These are phyloP conservation scores for Trachelus tabidus DNA, from an alignment of 2,888 invertebrate genomes.

Conservation along the genomic window DNA sequence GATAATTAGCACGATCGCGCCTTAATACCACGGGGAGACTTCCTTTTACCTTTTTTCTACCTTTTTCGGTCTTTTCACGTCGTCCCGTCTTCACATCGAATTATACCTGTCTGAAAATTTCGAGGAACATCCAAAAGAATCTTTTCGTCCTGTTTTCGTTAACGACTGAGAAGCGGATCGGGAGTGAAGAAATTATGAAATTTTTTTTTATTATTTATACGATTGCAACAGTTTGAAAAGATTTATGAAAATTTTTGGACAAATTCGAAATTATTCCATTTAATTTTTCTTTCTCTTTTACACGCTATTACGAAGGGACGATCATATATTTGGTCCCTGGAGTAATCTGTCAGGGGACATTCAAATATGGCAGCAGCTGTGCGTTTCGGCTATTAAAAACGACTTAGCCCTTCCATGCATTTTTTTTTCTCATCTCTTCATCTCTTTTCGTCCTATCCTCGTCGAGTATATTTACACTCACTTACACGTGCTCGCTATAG, in stretches of 20 bases:
- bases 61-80: no score
- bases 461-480: slow-evolving; percentile 11
- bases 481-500: slow-evolving; percentile 1
- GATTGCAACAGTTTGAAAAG: no score
- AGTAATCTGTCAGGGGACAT: slow-evolving; percentile 4
- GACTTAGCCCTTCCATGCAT: slow-evolving; percentile 52
- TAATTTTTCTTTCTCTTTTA: background rate
- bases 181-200: no score
- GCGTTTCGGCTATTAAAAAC: slow-evolving; percentile 61
- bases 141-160: no score
- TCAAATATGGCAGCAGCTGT: slow-evolving; percentile 56
- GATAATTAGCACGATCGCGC: slow-evolving; percentile 53
- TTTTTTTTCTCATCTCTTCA: slow-evolving; percentile 14
- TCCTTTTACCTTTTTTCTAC: background rate
- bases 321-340: no score
- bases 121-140: no score
- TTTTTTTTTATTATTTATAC: no score
- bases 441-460: slow-evolving; percentile 14
- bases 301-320: background rate
- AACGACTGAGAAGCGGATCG: no score
- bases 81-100: no score
- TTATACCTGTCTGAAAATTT: no score
- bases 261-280: no score
- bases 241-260: no score
- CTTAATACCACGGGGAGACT: slow-evolving; percentile 33